Base-by-base conservation (phyloP, 2,797 vertebrate species). In the Xerus rutilus region DNA sequence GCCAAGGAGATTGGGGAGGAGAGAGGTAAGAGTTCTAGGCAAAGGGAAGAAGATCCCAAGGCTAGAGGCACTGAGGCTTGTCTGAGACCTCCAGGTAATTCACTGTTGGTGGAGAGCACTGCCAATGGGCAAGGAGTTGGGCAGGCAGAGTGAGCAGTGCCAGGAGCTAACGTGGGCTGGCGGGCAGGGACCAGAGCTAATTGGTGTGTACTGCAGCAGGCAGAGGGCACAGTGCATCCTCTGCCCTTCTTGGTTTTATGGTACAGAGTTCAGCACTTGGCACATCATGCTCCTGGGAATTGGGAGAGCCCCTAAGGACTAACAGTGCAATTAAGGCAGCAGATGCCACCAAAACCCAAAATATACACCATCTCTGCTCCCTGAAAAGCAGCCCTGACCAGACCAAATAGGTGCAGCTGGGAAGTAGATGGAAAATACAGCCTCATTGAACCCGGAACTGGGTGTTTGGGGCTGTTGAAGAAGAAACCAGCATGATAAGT, bases 121-220 rank as follows among this genome's bases (percentile, higher is more conserved):
- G 1, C 17, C 8, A 62, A 2, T 15, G 17, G n/a, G 39, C 15
- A 21, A 15, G 39, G 35, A 21, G 45, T 1, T 2, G 17, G 1
- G 9, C 5, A 5, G 23, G n/a, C 14, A 32, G 52, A 62, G 3
- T 8, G 3, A 21, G 23, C 15, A 69, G 69, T 28, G 17, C 13
- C 20, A 23, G 74, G n/a, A 69, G 28, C 5, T 1, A n/a, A 65
- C 89, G 47, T 1, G 14, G 21, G 7, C 35, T 3, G 6, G 43
- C 7, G n/a, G 73, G 35, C n/a, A 32, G 62, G 39, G 9, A 12
- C 11, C n/a, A 59, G 20, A 52, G 45, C 20, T 5, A 35, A 57
- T 17, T 23, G 23, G n/a, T 0, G 43, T 13, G 13, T n/a, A 12
- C 5, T 45, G 5, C 17, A 15, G 23, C 59, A 43, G 62, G 25